Evolutionary conservation across 1,140 invertebrate species (phyloP).

Genomic region (Oncopeltus fasciatus): DNA sequence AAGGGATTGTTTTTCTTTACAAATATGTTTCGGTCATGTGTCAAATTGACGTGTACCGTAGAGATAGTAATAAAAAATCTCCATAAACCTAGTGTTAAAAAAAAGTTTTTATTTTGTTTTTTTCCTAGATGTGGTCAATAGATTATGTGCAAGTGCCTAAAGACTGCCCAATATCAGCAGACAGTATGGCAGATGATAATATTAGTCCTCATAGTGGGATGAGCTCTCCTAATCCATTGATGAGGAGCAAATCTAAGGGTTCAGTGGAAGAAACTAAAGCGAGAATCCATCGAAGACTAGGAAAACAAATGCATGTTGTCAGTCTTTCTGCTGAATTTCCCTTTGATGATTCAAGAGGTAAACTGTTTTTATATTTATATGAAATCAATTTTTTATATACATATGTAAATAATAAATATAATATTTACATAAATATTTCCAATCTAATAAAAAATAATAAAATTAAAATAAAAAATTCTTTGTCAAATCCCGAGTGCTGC

Average conservation of each 20-base stretch:
- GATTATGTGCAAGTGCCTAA: constrained; percentile 83
- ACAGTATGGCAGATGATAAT: constrained; percentile 13
- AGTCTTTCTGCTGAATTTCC: constrained; percentile 49
- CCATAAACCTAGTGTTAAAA: no score
- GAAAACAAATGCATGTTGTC: constrained; percentile 49
- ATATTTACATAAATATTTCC: not conserved
- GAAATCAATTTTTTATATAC: not conserved
- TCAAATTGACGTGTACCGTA: no score
- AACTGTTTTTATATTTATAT: not conserved
- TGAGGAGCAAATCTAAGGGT: constrained; percentile 39
- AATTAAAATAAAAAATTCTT: no score
- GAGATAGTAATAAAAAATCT: no score
- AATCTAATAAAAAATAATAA: no score
- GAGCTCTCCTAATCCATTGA: not conserved
- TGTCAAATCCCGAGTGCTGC: no score
- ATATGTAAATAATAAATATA: not conserved
- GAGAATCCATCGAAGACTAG: constrained; percentile 35
- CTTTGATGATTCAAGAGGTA: not conserved
- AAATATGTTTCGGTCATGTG: no score
- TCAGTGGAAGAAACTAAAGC: constrained; percentile 23
- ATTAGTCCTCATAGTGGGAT: constrained; percentile 6
- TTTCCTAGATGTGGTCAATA: constrained; percentile 80
- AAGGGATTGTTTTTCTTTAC: no score
- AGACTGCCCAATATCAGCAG: constrained; percentile 29
- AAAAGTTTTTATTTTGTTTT: constrained; percentile 4